Conservation (phyloP, 64 coral and sea anemone species). For the Pocillopora damicornis region DNA sequence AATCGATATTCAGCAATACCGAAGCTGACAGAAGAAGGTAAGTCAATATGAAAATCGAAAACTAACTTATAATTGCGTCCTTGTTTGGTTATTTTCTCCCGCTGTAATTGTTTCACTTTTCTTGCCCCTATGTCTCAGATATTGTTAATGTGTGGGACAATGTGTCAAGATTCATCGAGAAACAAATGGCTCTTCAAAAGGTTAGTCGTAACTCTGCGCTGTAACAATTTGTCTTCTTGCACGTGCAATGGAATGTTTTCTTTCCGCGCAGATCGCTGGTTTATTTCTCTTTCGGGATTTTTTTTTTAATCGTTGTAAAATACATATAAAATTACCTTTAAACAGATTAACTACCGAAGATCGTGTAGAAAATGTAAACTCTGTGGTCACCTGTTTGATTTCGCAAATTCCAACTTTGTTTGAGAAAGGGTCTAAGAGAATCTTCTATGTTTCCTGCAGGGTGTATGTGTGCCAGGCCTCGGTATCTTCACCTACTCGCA, state of each 20-base stretch:
- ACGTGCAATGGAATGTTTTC: constrained; percentile 47
- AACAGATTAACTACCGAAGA: not conserved
- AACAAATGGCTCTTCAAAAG: constrained; percentile 91
- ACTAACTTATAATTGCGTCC: not conserved
- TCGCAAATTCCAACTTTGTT: not conserved
- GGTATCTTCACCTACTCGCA: constrained; percentile 92
- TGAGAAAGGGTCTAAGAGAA: not conserved
- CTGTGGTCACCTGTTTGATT: not conserved
- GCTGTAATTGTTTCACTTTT: constrained; percentile 16
- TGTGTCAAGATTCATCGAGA: constrained; percentile 85
- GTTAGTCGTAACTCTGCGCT: constrained; percentile 34
- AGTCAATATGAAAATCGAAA: not conserved
- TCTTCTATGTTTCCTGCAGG: constrained; percentile 48
- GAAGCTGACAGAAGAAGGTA: constrained; percentile 94
- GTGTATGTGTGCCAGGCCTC: constrained; percentile 85
- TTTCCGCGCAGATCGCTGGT: not conserved
- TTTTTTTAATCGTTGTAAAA: not conserved
- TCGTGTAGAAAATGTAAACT: not conserved
- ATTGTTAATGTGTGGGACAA: constrained; percentile 93
- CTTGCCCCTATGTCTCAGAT: constrained; percentile 44
- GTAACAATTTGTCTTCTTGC: constrained; percentile 10
- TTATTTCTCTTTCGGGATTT: not conserved
- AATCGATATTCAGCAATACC: constrained; percentile 96
- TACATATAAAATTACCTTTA: not conserved
- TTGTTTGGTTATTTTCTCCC: constrained; percentile 32